Percentiles rank a stretch among this genome's conserved stretches.
Evolutionary conservation across 92 coral and sea anemone genomes (phyloP).

Genomic region (Phenganax subtilis): DNA sequence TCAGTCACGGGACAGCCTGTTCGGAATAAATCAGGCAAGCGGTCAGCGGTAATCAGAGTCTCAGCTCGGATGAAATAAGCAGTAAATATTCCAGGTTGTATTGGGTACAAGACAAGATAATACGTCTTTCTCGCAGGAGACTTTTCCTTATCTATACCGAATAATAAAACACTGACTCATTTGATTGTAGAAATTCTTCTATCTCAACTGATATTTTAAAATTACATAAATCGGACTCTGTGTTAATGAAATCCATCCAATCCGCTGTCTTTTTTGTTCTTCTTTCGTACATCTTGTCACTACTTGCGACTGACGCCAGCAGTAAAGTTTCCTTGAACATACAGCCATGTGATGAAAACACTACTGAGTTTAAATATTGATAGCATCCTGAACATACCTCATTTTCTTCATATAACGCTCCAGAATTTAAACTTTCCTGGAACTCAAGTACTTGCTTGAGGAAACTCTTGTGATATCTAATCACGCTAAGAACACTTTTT

Average conservation of each 20-base stretch:
- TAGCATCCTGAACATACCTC: neutral
- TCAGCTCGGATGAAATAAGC: conserved; percentile 33
- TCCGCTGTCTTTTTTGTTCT: neutral
- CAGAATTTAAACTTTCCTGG: conserved; percentile 1
- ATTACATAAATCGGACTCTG: neutral
- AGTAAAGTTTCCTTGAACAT: conserved; percentile 17
- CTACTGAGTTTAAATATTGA: too few relatives aligned
- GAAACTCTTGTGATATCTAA: conserved; percentile 33
- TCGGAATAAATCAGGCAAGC: neutral
- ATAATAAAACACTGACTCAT: neutral
- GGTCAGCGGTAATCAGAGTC: neutral
- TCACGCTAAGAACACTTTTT: neutral
- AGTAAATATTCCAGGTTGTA: conserved; percentile 32
- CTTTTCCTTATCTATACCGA: neutral
- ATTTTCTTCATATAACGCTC: neutral
- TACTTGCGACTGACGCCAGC: conserved; percentile 16
- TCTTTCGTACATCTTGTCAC: neutral
- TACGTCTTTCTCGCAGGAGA: neutral
- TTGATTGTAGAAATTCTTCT: too few relatives aligned
- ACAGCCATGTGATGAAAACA: too few relatives aligned
- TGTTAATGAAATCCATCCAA: conserved; percentile 26
- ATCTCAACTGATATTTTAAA: too few relatives aligned
- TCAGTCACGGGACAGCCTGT: neutral
- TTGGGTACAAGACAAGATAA: conserved; percentile 26
- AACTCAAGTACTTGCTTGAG: conserved; percentile 15